Base-by-base conservation (phyloP, 2,797 vertebrate genomes). In the Graptemys geographica region DNA sequence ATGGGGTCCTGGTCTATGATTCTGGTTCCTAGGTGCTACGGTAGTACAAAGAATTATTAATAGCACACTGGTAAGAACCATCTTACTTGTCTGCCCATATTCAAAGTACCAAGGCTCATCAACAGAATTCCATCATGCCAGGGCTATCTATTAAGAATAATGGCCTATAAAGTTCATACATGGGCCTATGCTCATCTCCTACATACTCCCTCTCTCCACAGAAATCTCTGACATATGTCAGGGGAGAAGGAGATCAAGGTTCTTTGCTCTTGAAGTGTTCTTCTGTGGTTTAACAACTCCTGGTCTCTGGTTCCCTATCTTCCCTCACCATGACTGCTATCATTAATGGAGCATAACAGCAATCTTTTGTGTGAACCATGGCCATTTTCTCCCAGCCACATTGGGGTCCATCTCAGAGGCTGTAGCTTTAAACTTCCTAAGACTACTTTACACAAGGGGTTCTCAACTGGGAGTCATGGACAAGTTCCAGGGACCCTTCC, bases 351-450 rank as follows among this genome's bases (percentile, higher is more conserved):
- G 1, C 0, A 62, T 72, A 49, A 78, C 7, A 94, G 56, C 1
- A 84, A 25, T 2, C 3, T 76, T 90, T 51, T 53, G 8, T 6
- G 52, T 33, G 86, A 94, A 87, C 3, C 5, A 5, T 8, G 3
- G 10, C 15, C 69, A 3, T 31, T 90, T 47, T 8, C 31, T 91
- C 11, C 23, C 1, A 1, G 3, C 83, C 13, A 44, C 19, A 47
- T n/a, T 10, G 19, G 49, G 9, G 4, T 90, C 27, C 4, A 62
- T 18, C 8, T 44, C n/a, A 0, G 0, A 76, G 8, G 11, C 0
- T 88, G 69, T 74, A 15, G 7, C 1, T 87, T 11, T 47, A 87
- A 57, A 1, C 1, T 37, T 11, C 28, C 37, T 59, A 69, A 95
- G 62, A 53, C 19, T 79, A 83, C 33, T 13, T 47, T 51, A 31